Evolutionary conservation across 1,140 invertebrate genomes (phyloP), one percentile per base, ranked within the genome.

Genomic region (Arctopsyche grandis): DNA sequence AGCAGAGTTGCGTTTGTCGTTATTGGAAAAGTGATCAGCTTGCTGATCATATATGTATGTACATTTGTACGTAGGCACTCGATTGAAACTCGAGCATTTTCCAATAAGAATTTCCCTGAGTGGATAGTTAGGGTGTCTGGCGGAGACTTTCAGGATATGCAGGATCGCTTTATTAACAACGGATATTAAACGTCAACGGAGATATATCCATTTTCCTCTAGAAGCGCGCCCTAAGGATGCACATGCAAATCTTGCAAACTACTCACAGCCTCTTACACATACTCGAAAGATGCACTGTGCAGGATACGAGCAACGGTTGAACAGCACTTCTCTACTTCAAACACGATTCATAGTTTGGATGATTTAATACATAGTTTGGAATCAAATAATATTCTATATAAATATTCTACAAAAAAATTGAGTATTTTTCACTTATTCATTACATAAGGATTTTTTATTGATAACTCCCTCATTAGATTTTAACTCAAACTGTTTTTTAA

Each of bases 161-260:
- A 71, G 0, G 69, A 66, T 66, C 21, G 69, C 69, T 71, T 71
- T 71, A 71, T 71, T 71, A 71, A 71, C 16, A 71, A 71, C 69
- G 69, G 69, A 71, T 71, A 71, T 71, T 71, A 71, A 71, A 71
- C 44, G 69, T 71, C 69, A 71, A n/a, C 24, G 1, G 38, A 24
- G 44, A 71, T 46, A 71, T 71, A 71, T 71, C 69, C 69, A 48
- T 48, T 46, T 46, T 71, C 29, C 69, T 48, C 38, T 24, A n/a
- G 69, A 66, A 7, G 60, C 5, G 3, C 48, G 12, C 48, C 48
- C 4, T 12, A 14, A 52, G 10, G 16, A 16, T 5, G 48, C 10
- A 12, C 48, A 52, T 52, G 48, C 48, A 52, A 52, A 52, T 16
- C 48, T 52, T 52, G 48, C 48, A 52, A 52, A 52, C 48, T 16